Base-by-base conservation (phyloP, 2,113 vertebrate genomes). In the Himantopus leucocephalus region DNA sequence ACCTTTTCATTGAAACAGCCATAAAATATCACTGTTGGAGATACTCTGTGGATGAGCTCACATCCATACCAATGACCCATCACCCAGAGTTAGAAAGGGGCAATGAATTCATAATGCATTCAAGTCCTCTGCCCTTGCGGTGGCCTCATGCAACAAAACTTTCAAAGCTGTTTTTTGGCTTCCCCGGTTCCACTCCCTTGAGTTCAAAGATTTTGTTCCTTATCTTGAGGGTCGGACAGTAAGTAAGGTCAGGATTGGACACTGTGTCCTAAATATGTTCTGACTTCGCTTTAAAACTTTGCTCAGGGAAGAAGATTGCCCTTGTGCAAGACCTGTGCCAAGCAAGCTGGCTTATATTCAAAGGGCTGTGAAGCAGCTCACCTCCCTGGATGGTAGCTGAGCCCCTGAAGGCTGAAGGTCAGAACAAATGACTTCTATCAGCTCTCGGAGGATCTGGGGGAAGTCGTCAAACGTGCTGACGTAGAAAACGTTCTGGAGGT, bases 381-480 rank as follows among this genome's bases (percentile, higher is more conserved):
- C 98, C 96, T 92, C 71, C n/a, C 2, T 50, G 2, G 5, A 14
- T 22, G 96, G 77, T 2, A 71, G 56, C 15, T 41, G 78, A 19
- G 67, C 14, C 20, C 43, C 70, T 35, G 45, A 71, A 59, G 59
- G 56, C 18, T 47, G 86, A 37, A 92, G 96, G 5, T 98, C 97
- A 29, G 97, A 97, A 60, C 99, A 99, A 80, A 99, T 96, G 50
- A 94, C 96, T 8, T 95, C 97, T 86, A 99, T 98, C 12, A 99
- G 97, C 64, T 99, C 99, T 82, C 87, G 97, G 71, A 99, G 98
- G 39, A 99, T 98, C 13, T 98, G 97, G 2, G 98, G 97, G 55
- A 99, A 98, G 89, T 99, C 99, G 0, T 99, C 98, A 5, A 99
- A 99, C 4, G 98, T 98, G 37, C 94, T 95, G 43, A 98, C 90